A percentile compares a stretch with the other conserved stretches of the same genome.
phyloP scores from a whole-genome alignment of 2,888 invertebrate species.

The Tetranychus piercei region DNA sequence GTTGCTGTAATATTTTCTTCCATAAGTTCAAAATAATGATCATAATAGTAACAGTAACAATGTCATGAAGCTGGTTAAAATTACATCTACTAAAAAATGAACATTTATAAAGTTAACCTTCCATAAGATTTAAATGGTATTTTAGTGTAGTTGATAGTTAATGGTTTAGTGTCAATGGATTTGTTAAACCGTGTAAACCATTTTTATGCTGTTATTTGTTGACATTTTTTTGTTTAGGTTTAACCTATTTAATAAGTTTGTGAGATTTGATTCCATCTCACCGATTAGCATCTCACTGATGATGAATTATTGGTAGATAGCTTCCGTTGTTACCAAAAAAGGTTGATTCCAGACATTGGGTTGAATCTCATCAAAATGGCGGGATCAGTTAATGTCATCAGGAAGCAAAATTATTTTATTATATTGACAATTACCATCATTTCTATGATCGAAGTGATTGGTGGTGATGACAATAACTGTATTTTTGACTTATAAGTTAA shows the following conservation, averaged over 20 bases:
- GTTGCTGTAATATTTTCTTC: neutral
- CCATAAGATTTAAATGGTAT: no score
- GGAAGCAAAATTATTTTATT: neutral
- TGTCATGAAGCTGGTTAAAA: neutral
- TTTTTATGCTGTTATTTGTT: neutral
- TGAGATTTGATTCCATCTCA: neutral
- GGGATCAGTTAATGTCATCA: neutral
- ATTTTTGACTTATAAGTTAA: no score
- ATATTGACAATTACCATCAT: neutral
- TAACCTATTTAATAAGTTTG: neutral
- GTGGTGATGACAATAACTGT: neutral
- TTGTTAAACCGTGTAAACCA: neutral
- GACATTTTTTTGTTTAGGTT: neutral
- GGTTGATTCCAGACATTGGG: neutral
- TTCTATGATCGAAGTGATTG: neutral
- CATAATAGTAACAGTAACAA: neutral
- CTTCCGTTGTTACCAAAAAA: neutral
- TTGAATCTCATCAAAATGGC: no score
- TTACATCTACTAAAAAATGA: no score
- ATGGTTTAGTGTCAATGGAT: neutral
- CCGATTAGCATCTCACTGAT: neutral
- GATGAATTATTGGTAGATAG: neutral
- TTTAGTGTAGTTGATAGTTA: neutral
- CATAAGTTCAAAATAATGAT: neutral
- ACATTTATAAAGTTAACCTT: no score